Base-by-base conservation (phyloP, 2,888 invertebrate genomes). In the Eupithecia abbreviata region DNA sequence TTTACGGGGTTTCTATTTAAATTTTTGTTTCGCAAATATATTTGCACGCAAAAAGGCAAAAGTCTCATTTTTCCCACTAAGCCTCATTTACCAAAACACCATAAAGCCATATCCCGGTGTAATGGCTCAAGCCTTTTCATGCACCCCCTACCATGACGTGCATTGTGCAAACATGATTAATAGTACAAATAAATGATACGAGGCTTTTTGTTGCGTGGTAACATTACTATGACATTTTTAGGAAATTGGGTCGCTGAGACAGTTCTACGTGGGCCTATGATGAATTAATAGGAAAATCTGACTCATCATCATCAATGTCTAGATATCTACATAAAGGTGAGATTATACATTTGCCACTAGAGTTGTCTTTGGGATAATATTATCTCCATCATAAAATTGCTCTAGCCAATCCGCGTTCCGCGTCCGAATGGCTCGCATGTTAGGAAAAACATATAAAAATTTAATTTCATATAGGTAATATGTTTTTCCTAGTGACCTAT, bases 151-250 rank as follows among this genome's bases (percentile, higher is more conserved):
- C 85, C 85, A 87, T 88, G 92, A 90, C 92, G 84, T 87, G 89
- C 89, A 93, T 94, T 94, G 94, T 94, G 91, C 85, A 86, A 91
- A 88, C 83, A 90, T 94, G 93, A 94, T 94, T 93, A 92, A 94
- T 94, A 89, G 89, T 86, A 82, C 86, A 86, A 89, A 89, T 92
- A 92, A 76, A 91, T 92, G 93, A 93, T 91, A 90, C 87, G 90
- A 86, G 84, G 82, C 84, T 91, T 92, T 90, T 90, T 89, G 86
- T 88, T 85, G 62, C 30, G 62, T 62, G 83, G 81, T 82, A 83
- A 83, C 82, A 83, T 82, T 87, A 87, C 84, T 85, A 85, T 91
- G 92, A 91, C 92, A 92, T 88, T 87, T 87, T 87, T 84, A 88
- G 85, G 85, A 86, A 90, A 90, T 88, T 90, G 85, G 92, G 92